Base-by-base conservation (phyloP, 2,888 invertebrate species). In the Polyploca ridens region DNA sequence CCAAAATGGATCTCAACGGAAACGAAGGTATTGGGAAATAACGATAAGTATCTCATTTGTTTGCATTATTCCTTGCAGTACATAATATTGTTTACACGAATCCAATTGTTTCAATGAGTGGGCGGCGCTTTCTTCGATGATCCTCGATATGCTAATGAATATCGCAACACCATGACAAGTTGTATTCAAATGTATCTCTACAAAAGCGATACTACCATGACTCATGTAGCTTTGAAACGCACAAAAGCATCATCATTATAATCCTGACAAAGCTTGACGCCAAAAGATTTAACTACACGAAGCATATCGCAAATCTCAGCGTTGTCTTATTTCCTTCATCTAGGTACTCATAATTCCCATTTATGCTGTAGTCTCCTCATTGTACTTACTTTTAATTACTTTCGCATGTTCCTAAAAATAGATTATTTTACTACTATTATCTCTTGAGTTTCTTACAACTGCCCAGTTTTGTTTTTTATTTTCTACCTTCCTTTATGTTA, bases 81-180 rank as follows among this genome's bases (percentile, higher is more conserved):
- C 62, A 63, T 71, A 70, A 70, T 41, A 68, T 69, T 75, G 73
- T 74, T 74, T 72, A 70, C 70, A 71, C 64, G 41, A 58, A 58
- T 62, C 61, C 62, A 59, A 68, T 64, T 65, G 44, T 59, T 64
- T 58, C 63, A 63, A 65, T 10, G 61, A 61, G 79, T 83, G 71
- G 79, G 82, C 71, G 77, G 69, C 49, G 68, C 69, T 76, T 73
- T 76, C 72, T 76, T 70, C 66, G 66, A 61, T 61, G 61, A 78
- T 76, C 77, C 78, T 79, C 76, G 79, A 84, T 84, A 87, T 86
- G 85, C 73, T 86, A 85, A 86, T 84, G 72, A 71, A 81, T 76
- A 82, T 78, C 69, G 67, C 68, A 41, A 61, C 65, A 70, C 70
- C 72, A 84, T 87, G 87, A 87, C 80, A 76, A 64, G 78, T 78